Percentiles rank a stretch among this genome's conserved stretches.
Conservation (phyloP, 2,888 invertebrate species). For the Leptinotarsa peninsularis region DNA sequence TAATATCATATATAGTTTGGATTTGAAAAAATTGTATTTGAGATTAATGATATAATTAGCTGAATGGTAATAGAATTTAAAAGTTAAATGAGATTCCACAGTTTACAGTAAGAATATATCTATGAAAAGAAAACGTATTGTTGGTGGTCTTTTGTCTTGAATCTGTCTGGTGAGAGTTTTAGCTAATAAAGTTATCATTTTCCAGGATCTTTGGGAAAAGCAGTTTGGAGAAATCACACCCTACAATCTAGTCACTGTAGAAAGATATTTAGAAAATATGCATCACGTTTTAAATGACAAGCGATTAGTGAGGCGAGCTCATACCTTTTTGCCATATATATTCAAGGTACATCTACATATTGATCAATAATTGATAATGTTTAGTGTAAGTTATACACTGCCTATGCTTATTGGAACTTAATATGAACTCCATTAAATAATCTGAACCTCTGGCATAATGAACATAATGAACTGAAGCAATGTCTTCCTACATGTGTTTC, state of each 20-base stretch:
- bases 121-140: too few relatives aligned
- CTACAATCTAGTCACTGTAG: slow-evolving; percentile 84
- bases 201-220: slow-evolving; percentile 81
- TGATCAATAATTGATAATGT: not conserved
- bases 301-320: slow-evolving; percentile 78
- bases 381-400: too few relatives aligned
- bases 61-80: not conserved
- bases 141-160: too few relatives aligned
- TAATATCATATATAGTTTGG: too few relatives aligned
- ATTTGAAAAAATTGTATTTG: not conserved
- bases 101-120: too few relatives aligned
- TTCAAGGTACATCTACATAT: slow-evolving; percentile 75
- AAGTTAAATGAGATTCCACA: not conserved
- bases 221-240: slow-evolving; percentile 86
- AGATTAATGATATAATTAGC: not conserved
- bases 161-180: too few relatives aligned
- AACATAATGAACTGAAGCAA: too few relatives aligned
- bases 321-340: slow-evolving; percentile 83
- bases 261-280: slow-evolving; percentile 86
- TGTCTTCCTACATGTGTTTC: too few relatives aligned
- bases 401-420: not conserved
- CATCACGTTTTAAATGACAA: slow-evolving; percentile 84
- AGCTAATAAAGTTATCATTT: slow-evolving; percentile 33
- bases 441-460: too few relatives aligned
- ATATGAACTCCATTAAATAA: too few relatives aligned